These are phyloP conservation scores for Phyto melanocephala DNA, from an alignment of 2,888 invertebrate genomes.

Conservation along the genomic window DNA sequence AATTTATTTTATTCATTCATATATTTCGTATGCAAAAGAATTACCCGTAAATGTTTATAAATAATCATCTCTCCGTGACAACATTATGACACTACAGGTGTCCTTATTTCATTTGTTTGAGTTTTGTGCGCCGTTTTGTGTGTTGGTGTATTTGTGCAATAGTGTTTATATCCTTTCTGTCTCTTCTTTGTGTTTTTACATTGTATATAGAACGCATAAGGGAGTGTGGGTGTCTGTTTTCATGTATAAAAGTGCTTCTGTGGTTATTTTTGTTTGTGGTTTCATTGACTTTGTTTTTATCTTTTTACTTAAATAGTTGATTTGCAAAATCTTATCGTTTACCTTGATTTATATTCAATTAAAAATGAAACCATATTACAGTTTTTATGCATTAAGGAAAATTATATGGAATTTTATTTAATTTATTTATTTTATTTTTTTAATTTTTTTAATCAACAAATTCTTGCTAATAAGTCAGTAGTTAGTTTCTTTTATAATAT, in stretches of 20 bases:
- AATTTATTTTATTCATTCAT: slow-evolving; percentile 12
- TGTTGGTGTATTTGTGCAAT: background rate
- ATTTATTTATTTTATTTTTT: too few relatives aligned
- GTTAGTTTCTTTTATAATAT: too few relatives aligned
- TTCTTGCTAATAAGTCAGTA: background rate
- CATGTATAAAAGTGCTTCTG: background rate
- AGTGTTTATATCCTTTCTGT: too few relatives aligned
- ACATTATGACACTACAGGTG: slow-evolving; percentile 31
- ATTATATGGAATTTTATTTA: too few relatives aligned
- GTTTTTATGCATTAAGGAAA: background rate
- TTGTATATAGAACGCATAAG: background rate
- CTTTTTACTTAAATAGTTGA: slow-evolving; percentile 7
- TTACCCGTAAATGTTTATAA: slow-evolving; percentile 1
- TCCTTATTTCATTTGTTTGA: background rate
- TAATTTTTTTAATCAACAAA: too few relatives aligned
- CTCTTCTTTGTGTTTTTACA: too few relatives aligned
- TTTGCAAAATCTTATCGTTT: slow-evolving; percentile 41
- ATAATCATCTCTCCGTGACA: background rate
- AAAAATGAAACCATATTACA: slow-evolving; percentile 27
- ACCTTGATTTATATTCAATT: slow-evolving; percentile 44
- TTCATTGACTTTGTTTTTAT: background rate
- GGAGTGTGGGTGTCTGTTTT: background rate
- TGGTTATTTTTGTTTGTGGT: background rate
- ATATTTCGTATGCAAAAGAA: background rate
- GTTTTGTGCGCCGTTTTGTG: background rate